Conservation (phyloP, 2,113 vertebrate genomes). For the Scatophagus argus region DNA sequence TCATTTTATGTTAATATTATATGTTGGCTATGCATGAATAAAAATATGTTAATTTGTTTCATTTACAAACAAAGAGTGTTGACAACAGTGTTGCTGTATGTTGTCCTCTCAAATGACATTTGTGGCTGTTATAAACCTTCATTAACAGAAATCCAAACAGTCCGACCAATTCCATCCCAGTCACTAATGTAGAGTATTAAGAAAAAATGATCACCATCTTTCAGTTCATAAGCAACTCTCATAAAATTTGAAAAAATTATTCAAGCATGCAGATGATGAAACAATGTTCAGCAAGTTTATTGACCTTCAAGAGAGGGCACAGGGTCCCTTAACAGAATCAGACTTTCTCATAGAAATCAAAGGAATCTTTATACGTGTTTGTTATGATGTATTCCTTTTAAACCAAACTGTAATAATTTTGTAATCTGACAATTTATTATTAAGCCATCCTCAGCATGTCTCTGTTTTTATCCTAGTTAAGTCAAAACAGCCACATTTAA, state of each 20-base stretch:
- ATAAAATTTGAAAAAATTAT: not conserved
- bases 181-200: not conserved
- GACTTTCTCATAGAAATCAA: not conserved
- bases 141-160: not conserved
- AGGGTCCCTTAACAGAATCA: not conserved
- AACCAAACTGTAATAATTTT: not conserved
- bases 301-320: not conserved
- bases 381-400: not conserved
- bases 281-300: not conserved
- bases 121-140: not conserved
- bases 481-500: slow-evolving; percentile 33
- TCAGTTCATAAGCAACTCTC: not conserved
- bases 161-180: not conserved
- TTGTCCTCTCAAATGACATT: not conserved
- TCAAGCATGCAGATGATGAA: too few species aligned
- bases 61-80: not conserved
- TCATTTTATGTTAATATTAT: not conserved
- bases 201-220: too few species aligned
- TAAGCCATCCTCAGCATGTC: not conserved
- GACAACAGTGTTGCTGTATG: not conserved
- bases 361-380: not conserved
- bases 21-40: not conserved
- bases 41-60: not conserved
- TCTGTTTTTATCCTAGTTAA: slow-evolving; percentile 8
- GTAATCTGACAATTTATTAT: not conserved